Base-by-base conservation (phyloP, 2,113 vertebrate species). In the Zapus hudsonius region DNA sequence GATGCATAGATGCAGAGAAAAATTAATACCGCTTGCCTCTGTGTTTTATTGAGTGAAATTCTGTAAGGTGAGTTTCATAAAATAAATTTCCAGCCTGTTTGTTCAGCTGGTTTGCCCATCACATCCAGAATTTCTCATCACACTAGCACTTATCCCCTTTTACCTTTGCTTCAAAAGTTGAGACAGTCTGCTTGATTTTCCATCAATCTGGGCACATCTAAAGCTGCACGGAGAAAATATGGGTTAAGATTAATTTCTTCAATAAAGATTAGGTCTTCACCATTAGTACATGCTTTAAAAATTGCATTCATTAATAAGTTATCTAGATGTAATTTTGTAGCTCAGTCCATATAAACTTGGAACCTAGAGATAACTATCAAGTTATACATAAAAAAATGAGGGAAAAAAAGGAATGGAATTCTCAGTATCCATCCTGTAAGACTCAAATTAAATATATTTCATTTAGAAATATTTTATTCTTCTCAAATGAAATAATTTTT, bases 21-120 rank as follows among this genome's bases (percentile, higher is more conserved):
- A 90, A 97, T 96, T 98, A 94, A 88, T 97, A 90, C 75, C 85
- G 81, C 80, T 83, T 59, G 92, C 94, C 66, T 82, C 90, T 92
- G 91, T 55, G 76, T 97, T 98, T 98, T 98, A 97, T 97, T 97
- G 97, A 91, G 94, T 44, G 57, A 98, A 98, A 98, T 94, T 97
- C 96, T 97, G 86, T 97, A 98, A 98, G 97, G 90, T 98, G 97
- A 97, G 81, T 97, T 97, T 97, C 97, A 97, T 96, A 92, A 97
- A 97, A 90, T 93, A 98, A 97, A 97, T 98, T 98, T 97, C 94
- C 85, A 97, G 90, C 90, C 94, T 98, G 96, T 98, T 98, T 98
- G 97, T 98, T 97, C 98, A 98, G 97, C 97, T 98, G 98, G 94
- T 95, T 97, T 97, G 95, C 96, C 97, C 97, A 96, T 97, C 97